A percentile compares a stretch with the other conserved stretches of the same genome.
These are phyloP conservation scores for Argyrosomus japonicus DNA, from an alignment of 2,113 vertebrate genomes.

Conservation along the genomic window DNA sequence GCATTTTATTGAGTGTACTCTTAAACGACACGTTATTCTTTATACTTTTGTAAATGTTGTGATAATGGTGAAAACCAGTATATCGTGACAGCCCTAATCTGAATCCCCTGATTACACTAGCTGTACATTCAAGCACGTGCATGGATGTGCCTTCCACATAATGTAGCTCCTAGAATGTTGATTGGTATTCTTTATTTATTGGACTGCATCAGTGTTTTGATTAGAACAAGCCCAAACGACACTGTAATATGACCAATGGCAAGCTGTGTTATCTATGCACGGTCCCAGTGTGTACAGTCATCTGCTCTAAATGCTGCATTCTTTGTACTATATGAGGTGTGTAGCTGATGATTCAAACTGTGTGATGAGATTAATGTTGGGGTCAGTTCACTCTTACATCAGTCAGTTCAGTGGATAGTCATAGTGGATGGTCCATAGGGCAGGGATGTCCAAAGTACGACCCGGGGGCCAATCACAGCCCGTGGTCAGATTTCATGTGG, in stretches of 20 bases:
- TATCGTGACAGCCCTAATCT: constrained; percentile 34
- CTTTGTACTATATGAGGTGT: constrained; percentile 5
- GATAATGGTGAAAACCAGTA: not conserved
- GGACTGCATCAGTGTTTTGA: not conserved
- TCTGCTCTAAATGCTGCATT: not conserved
- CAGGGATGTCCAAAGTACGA: too few species aligned
- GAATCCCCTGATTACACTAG: not conserved
- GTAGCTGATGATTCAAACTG: not conserved
- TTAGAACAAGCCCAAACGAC: not conserved
- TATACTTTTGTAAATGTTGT: not conserved
- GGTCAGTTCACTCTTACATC: constrained; percentile 26
- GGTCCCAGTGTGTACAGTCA: not conserved
- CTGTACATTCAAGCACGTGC: constrained; percentile 26
- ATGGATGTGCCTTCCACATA: constrained; percentile 11
- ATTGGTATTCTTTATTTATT: not conserved
- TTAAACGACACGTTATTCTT: not conserved
- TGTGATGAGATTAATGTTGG: constrained; percentile 8
- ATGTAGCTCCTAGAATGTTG: not conserved
- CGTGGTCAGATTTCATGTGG: too few species aligned
- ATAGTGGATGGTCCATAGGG: too few species aligned
- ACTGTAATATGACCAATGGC: not conserved
- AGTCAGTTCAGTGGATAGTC: constrained; percentile 14
- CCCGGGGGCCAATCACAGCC: too few species aligned
- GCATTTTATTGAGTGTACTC: too few species aligned
- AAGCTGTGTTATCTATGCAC: constrained; percentile 16